These are phyloP conservation scores for Chloroclystis v-ata DNA, from an alignment of 2,888 invertebrate genomes.

Conservation along the genomic window DNA sequence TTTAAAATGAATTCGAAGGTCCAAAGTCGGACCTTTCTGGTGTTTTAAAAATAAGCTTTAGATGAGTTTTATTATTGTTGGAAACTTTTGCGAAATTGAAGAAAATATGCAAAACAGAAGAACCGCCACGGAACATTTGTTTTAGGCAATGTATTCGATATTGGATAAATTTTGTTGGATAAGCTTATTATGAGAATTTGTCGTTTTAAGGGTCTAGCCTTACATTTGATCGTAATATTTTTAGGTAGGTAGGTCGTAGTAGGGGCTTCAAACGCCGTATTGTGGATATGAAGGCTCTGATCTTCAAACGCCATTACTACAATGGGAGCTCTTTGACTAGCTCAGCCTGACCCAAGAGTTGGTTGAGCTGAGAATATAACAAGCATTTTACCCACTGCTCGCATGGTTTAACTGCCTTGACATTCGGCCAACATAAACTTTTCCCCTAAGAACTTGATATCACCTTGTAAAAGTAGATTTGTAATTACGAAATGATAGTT, in stretches of 20 bases:
- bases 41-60: slow-evolving; percentile 1
- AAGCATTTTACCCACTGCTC: slow-evolving; percentile 12
- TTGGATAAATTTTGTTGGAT: not conserved
- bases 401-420: not conserved
- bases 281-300: slow-evolving; percentile 22
- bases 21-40: not conserved
- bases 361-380: slow-evolving; percentile 23
- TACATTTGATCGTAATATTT: slow-evolving; percentile 3
- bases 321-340: slow-evolving; percentile 25
- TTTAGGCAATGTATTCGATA: too few species aligned
- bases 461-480: too few species aligned
- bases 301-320: slow-evolving; percentile 24
- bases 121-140: not conserved
- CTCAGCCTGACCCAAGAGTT: slow-evolving; percentile 26
- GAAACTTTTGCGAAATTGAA: slow-evolving; percentile 3
- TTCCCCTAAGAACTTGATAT: too few species aligned
- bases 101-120: slow-evolving; percentile 1
- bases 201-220: not conserved
- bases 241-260: slow-evolving; percentile 2
- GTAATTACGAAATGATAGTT: too few species aligned
- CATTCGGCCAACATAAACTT: slow-evolving; percentile 4
- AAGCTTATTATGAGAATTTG: not conserved
- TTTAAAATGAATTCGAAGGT: not conserved
- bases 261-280: slow-evolving; percentile 18
- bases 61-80: slow-evolving; percentile 1